phyloP scores from a whole-genome alignment of 2,797 vertebrate species.

The Argentina silus region DNA sequence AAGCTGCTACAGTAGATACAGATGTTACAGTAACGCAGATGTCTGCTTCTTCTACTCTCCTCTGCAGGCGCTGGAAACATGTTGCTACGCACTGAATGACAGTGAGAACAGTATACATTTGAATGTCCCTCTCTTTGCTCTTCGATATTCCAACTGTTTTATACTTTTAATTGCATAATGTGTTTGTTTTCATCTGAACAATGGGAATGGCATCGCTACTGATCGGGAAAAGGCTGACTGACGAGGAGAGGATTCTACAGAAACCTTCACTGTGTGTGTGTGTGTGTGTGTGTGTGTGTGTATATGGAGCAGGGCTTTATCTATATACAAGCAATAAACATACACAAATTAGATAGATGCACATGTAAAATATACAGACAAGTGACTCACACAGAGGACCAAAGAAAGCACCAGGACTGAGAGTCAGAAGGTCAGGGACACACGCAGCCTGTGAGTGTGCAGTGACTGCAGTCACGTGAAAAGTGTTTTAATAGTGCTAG shows the following conservation, averaged over 20 bases:
- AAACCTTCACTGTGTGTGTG: neutral
- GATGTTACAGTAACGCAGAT: neutral
- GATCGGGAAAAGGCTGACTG: neutral
- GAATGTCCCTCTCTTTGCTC: too few species aligned
- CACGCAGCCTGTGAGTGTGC: slow-evolving; percentile 17
- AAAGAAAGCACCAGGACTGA: slow-evolving; percentile 40
- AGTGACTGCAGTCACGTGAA: slow-evolving; percentile 14
- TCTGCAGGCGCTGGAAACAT: too few species aligned
- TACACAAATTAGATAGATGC: slow-evolving; percentile 40
- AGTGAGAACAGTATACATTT: too few species aligned
- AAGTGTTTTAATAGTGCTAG: slow-evolving; percentile 45
- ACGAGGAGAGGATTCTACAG: neutral
- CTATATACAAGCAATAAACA: slow-evolving; percentile 36
- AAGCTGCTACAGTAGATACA: neutral
- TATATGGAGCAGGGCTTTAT: neutral
- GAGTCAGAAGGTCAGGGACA: slow-evolving; percentile 11
- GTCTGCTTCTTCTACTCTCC: neutral
- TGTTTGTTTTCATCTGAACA: neutral
- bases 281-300: neutral
- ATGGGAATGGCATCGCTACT: neutral
- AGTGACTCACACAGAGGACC: slow-evolving; percentile 35
- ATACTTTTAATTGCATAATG: neutral
- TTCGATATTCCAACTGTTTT: neutral
- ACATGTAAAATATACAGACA: slow-evolving; percentile 45
- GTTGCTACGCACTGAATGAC: too few species aligned